phyloP scores from a whole-genome alignment of 1,140 invertebrate genomes.

The Aphis craccivora region DNA sequence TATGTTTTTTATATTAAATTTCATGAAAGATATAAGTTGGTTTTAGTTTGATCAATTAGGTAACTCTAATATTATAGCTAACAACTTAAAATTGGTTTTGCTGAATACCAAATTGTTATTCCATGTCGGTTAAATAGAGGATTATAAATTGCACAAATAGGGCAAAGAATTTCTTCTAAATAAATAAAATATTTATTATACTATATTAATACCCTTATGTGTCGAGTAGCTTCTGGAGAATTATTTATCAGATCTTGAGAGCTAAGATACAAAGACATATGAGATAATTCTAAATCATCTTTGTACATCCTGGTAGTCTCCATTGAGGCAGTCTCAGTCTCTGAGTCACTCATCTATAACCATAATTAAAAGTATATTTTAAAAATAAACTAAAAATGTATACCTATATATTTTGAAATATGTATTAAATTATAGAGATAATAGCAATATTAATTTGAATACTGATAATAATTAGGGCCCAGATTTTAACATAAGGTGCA shows the following conservation, averaged over 20 bases:
- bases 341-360: constrained; percentile 50
- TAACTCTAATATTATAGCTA: neutral
- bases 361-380: neutral
- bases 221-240: constrained; percentile 15
- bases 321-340: constrained; percentile 37
- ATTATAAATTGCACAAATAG: neutral
- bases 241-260: constrained; percentile 43
- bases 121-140: neutral
- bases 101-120: neutral
- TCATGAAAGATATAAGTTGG: neutral
- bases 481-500: too few species aligned
- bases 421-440: neutral
- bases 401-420: neutral
- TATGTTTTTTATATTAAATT: neutral
- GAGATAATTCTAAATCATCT: constrained; percentile 52
- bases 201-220: constrained; percentile 3
- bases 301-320: constrained; percentile 52
- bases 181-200: neutral
- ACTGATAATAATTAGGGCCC: too few species aligned
- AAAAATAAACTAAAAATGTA: neutral
- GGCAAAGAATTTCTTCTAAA: neutral
- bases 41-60: neutral
- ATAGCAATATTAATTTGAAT: too few species aligned
- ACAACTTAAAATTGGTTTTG: neutral
- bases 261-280: constrained; percentile 45